phyloP scores from a whole-genome alignment of 1,140 invertebrate genomes.

The Drosophila ironensis region DNA sequence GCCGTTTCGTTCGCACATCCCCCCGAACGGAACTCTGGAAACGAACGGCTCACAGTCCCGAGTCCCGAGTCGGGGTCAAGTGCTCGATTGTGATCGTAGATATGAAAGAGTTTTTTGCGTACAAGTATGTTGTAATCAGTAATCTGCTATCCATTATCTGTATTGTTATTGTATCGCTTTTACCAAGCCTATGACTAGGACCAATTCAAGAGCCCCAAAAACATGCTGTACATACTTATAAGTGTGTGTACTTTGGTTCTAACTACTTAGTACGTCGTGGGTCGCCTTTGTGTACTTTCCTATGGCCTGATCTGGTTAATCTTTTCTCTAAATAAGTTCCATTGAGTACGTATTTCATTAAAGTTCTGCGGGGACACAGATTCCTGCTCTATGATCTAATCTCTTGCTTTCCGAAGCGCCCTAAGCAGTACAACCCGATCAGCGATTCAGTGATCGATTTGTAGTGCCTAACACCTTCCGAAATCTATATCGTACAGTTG shows the following conservation, averaged over 20 bases:
- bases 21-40: background rate
- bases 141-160: background rate
- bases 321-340: constrained; percentile 37
- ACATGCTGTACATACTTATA: constrained; percentile 37
- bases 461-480: no score
- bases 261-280: constrained; percentile 35
- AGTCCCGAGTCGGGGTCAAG: constrained; percentile 22
- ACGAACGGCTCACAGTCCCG: background rate
- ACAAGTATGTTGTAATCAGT: constrained; percentile 35
- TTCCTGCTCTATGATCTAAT: constrained; percentile 20
- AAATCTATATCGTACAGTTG: constrained; percentile 52
- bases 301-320: constrained; percentile 51
- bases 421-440: no score
- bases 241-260: constrained; percentile 37
- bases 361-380: constrained; percentile 31
- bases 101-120: constrained; percentile 65
- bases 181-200: constrained; percentile 74
- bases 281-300: constrained; percentile 30
- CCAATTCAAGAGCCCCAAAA: constrained; percentile 38
- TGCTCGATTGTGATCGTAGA: constrained; percentile 77
- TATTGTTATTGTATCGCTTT: constrained; percentile 41
- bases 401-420: no score
- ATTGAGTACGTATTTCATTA: constrained; percentile 63
- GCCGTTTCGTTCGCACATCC: constrained; percentile 42
- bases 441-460: no score